A percentile compares a stretch with the other conserved stretches of the same genome.
phyloP scores from a whole-genome alignment of 2,888 invertebrate species.

The Brachynemurus nebulosus region DNA sequence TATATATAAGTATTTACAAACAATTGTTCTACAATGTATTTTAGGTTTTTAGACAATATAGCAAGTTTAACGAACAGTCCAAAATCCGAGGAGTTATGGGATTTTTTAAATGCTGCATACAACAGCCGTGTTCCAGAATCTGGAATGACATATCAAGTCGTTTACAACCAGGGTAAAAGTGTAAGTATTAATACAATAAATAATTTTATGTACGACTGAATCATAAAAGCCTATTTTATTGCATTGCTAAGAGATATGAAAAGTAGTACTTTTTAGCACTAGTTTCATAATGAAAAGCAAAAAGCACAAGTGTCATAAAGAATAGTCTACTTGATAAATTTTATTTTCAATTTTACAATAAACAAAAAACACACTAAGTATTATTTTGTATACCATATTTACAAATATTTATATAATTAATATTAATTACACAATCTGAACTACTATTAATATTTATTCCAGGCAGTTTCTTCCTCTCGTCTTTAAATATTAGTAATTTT shows the following conservation, averaged over 20 bases:
- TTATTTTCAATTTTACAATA: no score
- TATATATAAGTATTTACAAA: constrained; percentile 53
- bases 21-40: constrained; percentile 19
- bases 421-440: no score
- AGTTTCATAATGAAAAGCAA: no score
- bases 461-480: no score
- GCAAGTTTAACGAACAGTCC: constrained; percentile 56
- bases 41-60: constrained; percentile 67
- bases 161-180: constrained; percentile 42
- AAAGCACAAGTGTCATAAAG: no score
- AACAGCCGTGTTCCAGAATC: constrained; percentile 53
- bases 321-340: no score
- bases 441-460: no score
- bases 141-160: constrained; percentile 47
- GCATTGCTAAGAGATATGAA: no score
- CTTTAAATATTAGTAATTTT: background rate
- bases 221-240: no score
- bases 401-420: background rate
- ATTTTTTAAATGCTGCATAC: constrained; percentile 53
- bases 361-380: no score
- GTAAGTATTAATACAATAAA: constrained; percentile 35
- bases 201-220: no score
- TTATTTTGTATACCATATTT: background rate
- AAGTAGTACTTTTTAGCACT: no score
- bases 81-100: constrained; percentile 39